A percentile compares a stretch with the other conserved stretches of the same genome.
Conservation (phyloP, 37 sponge, comb jelly and placozoan genomes). For the Aphrocallistes beatrix region DNA sequence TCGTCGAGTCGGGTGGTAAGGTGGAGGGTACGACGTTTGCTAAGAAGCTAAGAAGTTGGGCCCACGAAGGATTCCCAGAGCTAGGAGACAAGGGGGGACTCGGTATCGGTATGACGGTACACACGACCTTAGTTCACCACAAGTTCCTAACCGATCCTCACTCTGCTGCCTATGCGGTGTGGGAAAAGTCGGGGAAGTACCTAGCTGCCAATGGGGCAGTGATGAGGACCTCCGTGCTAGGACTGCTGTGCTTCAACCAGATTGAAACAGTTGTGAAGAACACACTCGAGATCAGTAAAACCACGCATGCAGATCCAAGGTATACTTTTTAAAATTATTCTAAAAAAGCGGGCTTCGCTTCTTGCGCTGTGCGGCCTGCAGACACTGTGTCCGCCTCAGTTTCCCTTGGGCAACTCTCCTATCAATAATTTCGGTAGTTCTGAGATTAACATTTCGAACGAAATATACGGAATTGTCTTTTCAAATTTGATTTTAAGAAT, state of each 20-base stretch:
- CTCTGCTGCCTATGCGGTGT: constrained; percentile 41
- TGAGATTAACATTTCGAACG: too few species aligned
- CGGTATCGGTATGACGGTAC: constrained; percentile 66
- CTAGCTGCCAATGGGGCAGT: constrained; percentile 86
- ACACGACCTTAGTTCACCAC: constrained; percentile 20
- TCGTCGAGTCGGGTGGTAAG: constrained; percentile 39
- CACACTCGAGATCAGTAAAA: constrained; percentile 38
- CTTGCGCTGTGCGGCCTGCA: too few species aligned
- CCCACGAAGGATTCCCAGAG: constrained; percentile 51
- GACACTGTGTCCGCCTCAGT: too few species aligned
- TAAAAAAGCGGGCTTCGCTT: too few species aligned
- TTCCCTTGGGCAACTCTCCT: too few species aligned
- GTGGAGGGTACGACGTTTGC: constrained; percentile 63
- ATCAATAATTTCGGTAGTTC: too few species aligned
- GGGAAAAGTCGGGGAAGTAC: constrained; percentile 68
- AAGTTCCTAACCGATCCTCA: constrained; percentile 58
- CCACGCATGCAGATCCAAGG: constrained; percentile 82
- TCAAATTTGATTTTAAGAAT: too few species aligned
- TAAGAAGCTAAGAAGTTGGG: constrained; percentile 52
- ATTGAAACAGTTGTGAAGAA: constrained; percentile 49
- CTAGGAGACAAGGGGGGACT: constrained; percentile 74
- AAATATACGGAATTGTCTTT: too few species aligned
- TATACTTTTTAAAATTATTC: too few species aligned
- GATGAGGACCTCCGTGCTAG: constrained; percentile 74
- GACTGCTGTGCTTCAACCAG: constrained; percentile 56